A percentile compares a stretch with the other conserved stretches of the same genome.
Evolutionary conservation across 2,888 invertebrate genomes (phyloP).

Genomic region (Epinotia demarniana): DNA sequence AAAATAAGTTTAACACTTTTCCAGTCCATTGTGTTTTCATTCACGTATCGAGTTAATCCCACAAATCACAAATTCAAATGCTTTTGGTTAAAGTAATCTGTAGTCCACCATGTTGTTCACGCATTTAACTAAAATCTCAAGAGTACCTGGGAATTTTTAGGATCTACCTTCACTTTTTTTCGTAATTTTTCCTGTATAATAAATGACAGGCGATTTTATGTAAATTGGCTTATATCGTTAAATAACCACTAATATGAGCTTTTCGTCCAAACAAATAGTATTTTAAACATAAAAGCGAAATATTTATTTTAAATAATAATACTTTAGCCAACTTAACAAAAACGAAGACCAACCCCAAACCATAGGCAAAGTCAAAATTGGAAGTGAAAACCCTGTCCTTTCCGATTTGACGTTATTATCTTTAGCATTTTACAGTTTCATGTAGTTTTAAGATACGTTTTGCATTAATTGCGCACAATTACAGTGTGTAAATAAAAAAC

Average conservation of each 20-base stretch:
- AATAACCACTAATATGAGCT: no score
- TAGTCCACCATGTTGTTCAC: conserved; percentile 76
- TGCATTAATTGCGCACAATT: conserved; percentile 24
- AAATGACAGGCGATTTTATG: not conserved
- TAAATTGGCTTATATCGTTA: not conserved
- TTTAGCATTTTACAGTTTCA: conserved; percentile 17
- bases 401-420: conserved; percentile 31
- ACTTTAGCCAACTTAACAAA: conserved; percentile 9
- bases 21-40: conserved; percentile 73
- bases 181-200: not conserved
- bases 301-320: no score
- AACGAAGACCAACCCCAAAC: no score
- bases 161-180: conserved; percentile 58
- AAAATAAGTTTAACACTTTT: conserved; percentile 74
- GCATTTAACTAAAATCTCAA: conserved; percentile 56
- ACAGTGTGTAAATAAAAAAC: conserved; percentile 38
- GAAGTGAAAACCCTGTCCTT: conserved; percentile 22
- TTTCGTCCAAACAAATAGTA: no score
- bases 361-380: conserved; percentile 26
- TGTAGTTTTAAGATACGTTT: conserved; percentile 10
- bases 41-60: conserved; percentile 48
- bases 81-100: conserved; percentile 49
- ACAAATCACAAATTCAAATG: conserved; percentile 57
- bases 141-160: conserved; percentile 33
- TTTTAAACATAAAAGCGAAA: no score